phyloP scores from a whole-genome alignment of 2,113 vertebrate species.

The Plecturocebus donacophilus region DNA sequence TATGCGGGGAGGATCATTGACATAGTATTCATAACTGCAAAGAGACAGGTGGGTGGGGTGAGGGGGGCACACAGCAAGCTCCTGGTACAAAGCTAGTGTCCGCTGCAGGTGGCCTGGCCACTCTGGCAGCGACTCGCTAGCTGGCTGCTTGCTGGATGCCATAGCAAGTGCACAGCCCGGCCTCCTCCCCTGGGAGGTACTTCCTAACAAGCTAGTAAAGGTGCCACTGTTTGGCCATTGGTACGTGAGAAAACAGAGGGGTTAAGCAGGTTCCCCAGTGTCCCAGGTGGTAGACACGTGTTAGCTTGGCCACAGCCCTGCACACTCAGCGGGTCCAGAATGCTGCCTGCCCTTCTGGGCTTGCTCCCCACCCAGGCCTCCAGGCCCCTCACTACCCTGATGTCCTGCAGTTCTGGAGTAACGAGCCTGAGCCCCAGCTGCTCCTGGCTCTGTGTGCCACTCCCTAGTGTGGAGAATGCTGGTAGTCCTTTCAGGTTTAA shows the following conservation, averaged over 20 bases:
- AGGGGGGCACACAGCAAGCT: not conserved
- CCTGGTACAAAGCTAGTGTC: not conserved
- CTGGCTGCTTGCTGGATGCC: not conserved
- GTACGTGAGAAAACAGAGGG: not conserved
- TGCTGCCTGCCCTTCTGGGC: not conserved
- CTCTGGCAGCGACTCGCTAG: not conserved
- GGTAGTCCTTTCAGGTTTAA: not conserved
- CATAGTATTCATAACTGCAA: slow-evolving; percentile 93
- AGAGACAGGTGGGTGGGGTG: not conserved
- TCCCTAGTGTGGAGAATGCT: not conserved
- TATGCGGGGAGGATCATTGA: slow-evolving; percentile 92
- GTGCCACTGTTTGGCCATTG: not conserved
- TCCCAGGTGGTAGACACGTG: not conserved
- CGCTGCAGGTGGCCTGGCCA: not conserved
- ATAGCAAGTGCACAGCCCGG: no score
- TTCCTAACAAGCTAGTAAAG: not conserved
- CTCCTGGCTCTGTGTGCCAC: not conserved
- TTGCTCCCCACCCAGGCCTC: not conserved
- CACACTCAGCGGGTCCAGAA: not conserved
- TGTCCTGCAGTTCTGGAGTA: not conserved
- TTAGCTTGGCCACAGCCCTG: no score
- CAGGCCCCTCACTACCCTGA: not conserved
- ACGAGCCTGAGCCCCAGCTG: not conserved
- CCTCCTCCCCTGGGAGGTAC: no score
- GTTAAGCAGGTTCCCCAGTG: not conserved